These are phyloP conservation scores for Drosophila nr. perissopoda DNA, from an alignment of 2,888 invertebrate genomes.

Conservation along the genomic window DNA sequence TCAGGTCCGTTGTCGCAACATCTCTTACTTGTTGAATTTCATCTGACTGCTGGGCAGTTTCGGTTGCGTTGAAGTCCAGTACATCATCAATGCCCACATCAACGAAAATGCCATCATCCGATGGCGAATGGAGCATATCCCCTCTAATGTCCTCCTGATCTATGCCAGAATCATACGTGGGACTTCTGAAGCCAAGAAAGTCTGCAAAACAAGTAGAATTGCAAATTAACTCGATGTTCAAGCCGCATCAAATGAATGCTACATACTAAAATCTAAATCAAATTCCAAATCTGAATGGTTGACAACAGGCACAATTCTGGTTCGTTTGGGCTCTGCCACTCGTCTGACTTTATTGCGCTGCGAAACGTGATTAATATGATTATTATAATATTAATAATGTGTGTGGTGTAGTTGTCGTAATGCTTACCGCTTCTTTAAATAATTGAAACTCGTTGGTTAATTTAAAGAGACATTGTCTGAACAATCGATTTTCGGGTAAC, in stretches of 20 bases:
- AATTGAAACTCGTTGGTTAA: constrained; percentile 64
- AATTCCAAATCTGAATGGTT: constrained; percentile 48
- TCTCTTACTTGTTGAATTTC: constrained; percentile 22
- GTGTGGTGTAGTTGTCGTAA: not conserved
- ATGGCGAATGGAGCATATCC: constrained; percentile 11
- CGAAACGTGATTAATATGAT: not conserved
- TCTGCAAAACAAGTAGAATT: constrained; percentile 33
- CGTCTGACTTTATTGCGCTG: constrained; percentile 52
- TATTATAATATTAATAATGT: not conserved
- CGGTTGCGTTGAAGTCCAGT: not conserved
- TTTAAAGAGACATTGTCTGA: constrained; percentile 40
- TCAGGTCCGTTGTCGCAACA: not conserved
- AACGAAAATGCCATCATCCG: constrained; percentile 23
- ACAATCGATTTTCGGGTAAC: constrained; percentile 31
- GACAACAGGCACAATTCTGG: not conserved
- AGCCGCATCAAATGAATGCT: not conserved
- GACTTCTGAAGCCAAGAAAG: constrained; percentile 59
- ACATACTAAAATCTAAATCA: constrained; percentile 51
- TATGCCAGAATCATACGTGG: constrained; percentile 59
- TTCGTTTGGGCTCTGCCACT: not conserved
- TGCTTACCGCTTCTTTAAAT: constrained; percentile 75
- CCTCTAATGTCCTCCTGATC: constrained; percentile 51
- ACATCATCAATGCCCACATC: constrained; percentile 13
- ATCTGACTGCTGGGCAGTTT: not conserved
- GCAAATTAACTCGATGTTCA: not conserved